Percentiles rank a stretch among this genome's conserved stretches.
phyloP scores from a whole-genome alignment of 2,113 vertebrate species.

The Bubalus kerabau region DNA sequence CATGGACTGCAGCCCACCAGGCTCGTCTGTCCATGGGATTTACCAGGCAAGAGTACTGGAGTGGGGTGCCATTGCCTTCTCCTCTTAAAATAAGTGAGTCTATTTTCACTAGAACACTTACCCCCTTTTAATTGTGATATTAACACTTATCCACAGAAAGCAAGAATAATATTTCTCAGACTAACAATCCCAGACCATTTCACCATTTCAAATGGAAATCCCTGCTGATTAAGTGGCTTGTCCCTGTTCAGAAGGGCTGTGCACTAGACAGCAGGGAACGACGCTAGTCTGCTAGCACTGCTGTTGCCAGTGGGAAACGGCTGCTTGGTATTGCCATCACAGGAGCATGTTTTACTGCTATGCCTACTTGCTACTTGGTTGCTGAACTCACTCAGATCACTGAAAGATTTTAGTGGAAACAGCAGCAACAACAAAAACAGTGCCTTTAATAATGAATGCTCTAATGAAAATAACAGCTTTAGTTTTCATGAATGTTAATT shows the following conservation, averaged over 20 bases:
- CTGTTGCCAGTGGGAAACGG: neutral
- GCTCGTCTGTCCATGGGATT: no score
- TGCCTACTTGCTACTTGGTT: neutral
- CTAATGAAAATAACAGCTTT: constrained; percentile 16
- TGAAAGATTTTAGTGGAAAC: neutral
- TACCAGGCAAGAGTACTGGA: no score
- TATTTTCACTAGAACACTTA: neutral
- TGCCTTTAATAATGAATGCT: neutral
- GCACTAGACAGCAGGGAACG: neutral
- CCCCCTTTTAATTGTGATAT: neutral
- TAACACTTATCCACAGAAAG: neutral
- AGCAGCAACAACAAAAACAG: neutral
- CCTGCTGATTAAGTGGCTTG: neutral
- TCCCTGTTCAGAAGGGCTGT: neutral
- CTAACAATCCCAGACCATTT: neutral
- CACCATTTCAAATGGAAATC: neutral
- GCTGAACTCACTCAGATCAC: neutral
- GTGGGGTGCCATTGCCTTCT: no score
- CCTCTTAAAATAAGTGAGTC: neutral
- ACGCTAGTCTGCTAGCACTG: neutral
- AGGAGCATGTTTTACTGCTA: neutral
- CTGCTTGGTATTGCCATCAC: neutral
- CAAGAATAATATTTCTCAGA: neutral
- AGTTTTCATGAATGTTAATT: neutral
- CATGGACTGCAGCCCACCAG: no score